These are phyloP conservation scores for Entomobrya multifasciata DNA, from an alignment of 2,888 invertebrate species.

Conservation along the genomic window DNA sequence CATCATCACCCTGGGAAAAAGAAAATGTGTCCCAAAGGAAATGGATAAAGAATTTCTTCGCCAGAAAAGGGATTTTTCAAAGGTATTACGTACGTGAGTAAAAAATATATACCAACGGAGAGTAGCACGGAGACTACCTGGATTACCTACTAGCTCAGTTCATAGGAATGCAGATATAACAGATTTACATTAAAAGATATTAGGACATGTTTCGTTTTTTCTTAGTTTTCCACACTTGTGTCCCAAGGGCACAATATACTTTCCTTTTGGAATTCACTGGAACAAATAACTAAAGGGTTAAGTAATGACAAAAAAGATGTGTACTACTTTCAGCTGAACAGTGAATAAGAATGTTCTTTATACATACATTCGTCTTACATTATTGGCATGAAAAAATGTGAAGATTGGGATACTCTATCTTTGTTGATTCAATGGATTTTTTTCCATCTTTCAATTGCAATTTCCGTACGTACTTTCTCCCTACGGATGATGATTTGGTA, in stretches of 20 bases:
- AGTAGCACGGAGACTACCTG: background rate
- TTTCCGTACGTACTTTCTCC: too few relatives aligned
- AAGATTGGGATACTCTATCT: too few relatives aligned
- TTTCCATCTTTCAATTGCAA: constrained; percentile 3
- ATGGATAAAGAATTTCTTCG: constrained; percentile 18
- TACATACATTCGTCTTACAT: constrained; percentile 6
- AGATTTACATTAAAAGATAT: too few relatives aligned
- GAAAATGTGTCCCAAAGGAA: constrained; percentile 37
- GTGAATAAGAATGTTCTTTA: background rate
- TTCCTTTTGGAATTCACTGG: background rate
- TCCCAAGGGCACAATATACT: constrained; percentile 59
- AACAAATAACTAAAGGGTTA: constrained; percentile 11
- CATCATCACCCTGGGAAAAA: constrained; percentile 3
- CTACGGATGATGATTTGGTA: too few relatives aligned
- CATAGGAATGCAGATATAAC: too few relatives aligned
- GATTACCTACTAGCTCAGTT: constrained; percentile 28
- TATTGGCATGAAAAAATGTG: background rate
- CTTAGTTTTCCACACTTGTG: constrained; percentile 14
- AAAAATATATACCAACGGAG: too few relatives aligned
- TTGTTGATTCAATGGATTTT: constrained; percentile 10
- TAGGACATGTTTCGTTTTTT: background rate
- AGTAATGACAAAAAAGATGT: background rate
- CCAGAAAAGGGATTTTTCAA: background rate
- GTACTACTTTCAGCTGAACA: background rate
- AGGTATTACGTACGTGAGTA: background rate